Percentiles rank a stretch among this genome's conserved stretches.
Conservation (phyloP, 2,888 invertebrate species). For the Yponomeuta plumbellus region DNA sequence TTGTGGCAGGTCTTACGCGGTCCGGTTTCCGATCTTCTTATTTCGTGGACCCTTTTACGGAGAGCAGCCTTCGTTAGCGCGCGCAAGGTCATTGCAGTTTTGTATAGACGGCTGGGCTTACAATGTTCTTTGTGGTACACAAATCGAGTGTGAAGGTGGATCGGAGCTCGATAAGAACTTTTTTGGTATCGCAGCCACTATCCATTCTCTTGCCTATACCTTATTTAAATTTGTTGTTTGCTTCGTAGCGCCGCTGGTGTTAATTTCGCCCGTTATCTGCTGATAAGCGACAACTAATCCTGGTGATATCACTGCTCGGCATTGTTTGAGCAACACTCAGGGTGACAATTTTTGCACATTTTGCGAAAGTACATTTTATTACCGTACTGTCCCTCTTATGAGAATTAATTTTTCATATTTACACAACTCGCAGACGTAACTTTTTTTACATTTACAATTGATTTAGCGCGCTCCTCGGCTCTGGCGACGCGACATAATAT, state of each 20-base stretch:
- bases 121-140: slow-evolving; percentile 27
- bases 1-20: slow-evolving; percentile 65
- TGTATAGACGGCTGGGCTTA: slow-evolving; percentile 28
- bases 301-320: slow-evolving; percentile 23
- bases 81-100: slow-evolving; percentile 61
- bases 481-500: slow-evolving; percentile 55
- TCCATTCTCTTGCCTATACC: background rate
- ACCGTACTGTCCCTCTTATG: background rate
- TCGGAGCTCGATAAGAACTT: background rate
- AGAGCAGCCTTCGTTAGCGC: slow-evolving; percentile 68
- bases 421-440: slow-evolving; percentile 32
- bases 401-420: slow-evolving; percentile 33
- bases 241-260: background rate
- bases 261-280: slow-evolving; percentile 6
- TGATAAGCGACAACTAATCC: slow-evolving; percentile 12
- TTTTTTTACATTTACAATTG: slow-evolving; percentile 54
- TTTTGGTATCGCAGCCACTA: background rate
- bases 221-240: background rate
- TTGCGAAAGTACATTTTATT: background rate
- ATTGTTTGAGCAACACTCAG: background rate
- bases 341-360: background rate
- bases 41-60: slow-evolving; percentile 51
- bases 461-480: slow-evolving; percentile 46
- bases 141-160: slow-evolving; percentile 8
- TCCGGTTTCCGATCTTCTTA: slow-evolving; percentile 46